Evolutionary conservation across 2,888 invertebrate genomes (phyloP).

Genomic region (Vanessa cardui): DNA sequence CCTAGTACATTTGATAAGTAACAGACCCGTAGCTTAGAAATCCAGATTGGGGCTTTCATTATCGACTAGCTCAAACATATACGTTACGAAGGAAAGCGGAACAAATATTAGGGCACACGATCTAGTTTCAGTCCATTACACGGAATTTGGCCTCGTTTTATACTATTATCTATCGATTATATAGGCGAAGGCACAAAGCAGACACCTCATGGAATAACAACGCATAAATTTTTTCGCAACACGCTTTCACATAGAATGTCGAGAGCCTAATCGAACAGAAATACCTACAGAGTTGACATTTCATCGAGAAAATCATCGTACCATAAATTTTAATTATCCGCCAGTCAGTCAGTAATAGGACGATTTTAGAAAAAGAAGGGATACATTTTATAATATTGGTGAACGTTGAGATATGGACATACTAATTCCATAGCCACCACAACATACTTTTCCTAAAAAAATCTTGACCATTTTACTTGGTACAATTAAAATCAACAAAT

Average conservation of each 20-base stretch:
- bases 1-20: background rate
- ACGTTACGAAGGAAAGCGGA: constrained; percentile 45
- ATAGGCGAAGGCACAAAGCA: constrained; percentile 32
- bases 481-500: too few species aligned
- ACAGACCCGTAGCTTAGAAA: background rate
- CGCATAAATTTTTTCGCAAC: constrained; percentile 19
- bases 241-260: background rate
- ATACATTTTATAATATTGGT: background rate
- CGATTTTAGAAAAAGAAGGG: background rate
- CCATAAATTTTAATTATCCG: constrained; percentile 6
- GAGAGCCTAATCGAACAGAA: background rate
- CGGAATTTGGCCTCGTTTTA: constrained; percentile 41
- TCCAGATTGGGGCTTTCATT: constrained; percentile 8
- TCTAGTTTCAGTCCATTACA: constrained; percentile 41
- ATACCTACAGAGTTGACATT: constrained; percentile 1
- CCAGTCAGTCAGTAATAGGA: background rate
- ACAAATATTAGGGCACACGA: constrained; percentile 43
- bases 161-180: constrained; percentile 39
- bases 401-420: too few species aligned
- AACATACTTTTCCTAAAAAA: too few species aligned
- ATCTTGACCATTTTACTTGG: too few species aligned
- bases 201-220: constrained; percentile 26
- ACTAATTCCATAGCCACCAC: too few species aligned
- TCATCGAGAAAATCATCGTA: constrained; percentile 1
- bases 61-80: constrained; percentile 22